Percentiles rank a stretch among this genome's conserved stretches.
Evolutionary conservation across 2,888 invertebrate genomes (phyloP).

Genomic region (Portevinia maculata): DNA sequence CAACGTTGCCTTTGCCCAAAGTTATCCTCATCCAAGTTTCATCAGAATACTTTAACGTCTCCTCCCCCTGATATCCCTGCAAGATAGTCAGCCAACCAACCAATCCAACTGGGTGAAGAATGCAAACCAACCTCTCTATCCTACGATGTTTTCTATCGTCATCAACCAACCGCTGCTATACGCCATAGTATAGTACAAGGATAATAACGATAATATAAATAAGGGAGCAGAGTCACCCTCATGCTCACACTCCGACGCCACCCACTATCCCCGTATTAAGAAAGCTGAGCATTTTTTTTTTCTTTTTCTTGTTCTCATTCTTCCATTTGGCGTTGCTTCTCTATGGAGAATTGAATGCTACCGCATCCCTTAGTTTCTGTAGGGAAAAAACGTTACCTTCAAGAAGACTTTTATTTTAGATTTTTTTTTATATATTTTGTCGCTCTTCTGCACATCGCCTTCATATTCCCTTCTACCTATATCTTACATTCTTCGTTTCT

Average conservation of each 20-base stretch:
- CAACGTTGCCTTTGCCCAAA: slow-evolving; percentile 72
- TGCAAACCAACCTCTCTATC: slow-evolving; percentile 48
- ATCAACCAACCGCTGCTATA: slow-evolving; percentile 60
- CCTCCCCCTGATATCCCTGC: slow-evolving; percentile 29
- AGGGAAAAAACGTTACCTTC: slow-evolving; percentile 46
- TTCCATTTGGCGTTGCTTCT: slow-evolving; percentile 54
- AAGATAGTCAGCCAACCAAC: slow-evolving; percentile 62
- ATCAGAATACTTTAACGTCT: slow-evolving; percentile 69
- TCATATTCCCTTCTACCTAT: slow-evolving; percentile 23
- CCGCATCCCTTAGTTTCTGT: slow-evolving; percentile 48
- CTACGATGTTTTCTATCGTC: slow-evolving; percentile 61
- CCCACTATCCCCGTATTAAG: slow-evolving; percentile 45
- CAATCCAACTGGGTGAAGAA: slow-evolving; percentile 59
- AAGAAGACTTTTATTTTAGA: slow-evolving; percentile 68
- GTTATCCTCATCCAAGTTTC: slow-evolving; percentile 72
- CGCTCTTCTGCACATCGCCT: slow-evolving; percentile 78
- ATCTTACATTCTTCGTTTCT: slow-evolving; percentile 65
- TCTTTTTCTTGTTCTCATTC: slow-evolving; percentile 43
- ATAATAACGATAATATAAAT: slow-evolving; percentile 81
- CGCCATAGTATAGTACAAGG: slow-evolving; percentile 78
- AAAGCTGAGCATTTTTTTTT: slow-evolving; percentile 54
- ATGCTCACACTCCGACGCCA: slow-evolving; percentile 65
- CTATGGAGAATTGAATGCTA: slow-evolving; percentile 60
- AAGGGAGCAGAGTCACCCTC: slow-evolving; percentile 75
- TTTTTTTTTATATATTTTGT: slow-evolving; percentile 55